Conservation (phyloP, 37 sponge, comb jelly and placozoan species). For the Halichondria panicea region DNA sequence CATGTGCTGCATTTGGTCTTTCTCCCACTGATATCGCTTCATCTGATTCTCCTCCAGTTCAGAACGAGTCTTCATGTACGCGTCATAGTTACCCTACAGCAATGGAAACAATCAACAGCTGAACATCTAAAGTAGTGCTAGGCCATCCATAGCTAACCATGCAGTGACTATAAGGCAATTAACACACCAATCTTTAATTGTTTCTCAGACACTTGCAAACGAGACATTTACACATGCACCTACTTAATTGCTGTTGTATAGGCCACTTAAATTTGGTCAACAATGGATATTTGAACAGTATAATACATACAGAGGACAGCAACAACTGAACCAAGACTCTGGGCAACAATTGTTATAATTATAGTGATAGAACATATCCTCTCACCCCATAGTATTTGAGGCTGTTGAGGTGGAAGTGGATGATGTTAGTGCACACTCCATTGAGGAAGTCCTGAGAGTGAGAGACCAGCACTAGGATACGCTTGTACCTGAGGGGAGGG, state of each 20-base stretch:
- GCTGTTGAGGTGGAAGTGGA: constrained; percentile 70
- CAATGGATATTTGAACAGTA: neutral
- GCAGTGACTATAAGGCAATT: no score
- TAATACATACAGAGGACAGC: neutral
- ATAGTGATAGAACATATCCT: no score
- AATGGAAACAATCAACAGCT: neutral
- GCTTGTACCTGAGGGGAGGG: constrained; percentile 52
- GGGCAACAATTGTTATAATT: neutral
- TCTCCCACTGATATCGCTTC: constrained; percentile 97
- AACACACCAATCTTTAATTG: no score
- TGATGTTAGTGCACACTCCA: constrained; percentile 96
- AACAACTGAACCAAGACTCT: neutral
- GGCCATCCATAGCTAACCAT: no score
- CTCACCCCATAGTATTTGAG: constrained; percentile 80
- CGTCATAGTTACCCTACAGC: constrained; percentile 91
- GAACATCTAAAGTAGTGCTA: no score
- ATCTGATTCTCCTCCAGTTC: constrained; percentile 97
- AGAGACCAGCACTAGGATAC: constrained; percentile 89
- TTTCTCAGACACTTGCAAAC: no score
- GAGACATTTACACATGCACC: no score
- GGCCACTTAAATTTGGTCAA: no score
- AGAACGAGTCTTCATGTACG: constrained; percentile 77
- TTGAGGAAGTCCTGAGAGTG: constrained; percentile 98
- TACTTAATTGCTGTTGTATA: no score
- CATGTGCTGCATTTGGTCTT: constrained; percentile 96